phyloP scores from a whole-genome alignment of 2,888 invertebrate genomes.

The Eupithecia insigniata region DNA sequence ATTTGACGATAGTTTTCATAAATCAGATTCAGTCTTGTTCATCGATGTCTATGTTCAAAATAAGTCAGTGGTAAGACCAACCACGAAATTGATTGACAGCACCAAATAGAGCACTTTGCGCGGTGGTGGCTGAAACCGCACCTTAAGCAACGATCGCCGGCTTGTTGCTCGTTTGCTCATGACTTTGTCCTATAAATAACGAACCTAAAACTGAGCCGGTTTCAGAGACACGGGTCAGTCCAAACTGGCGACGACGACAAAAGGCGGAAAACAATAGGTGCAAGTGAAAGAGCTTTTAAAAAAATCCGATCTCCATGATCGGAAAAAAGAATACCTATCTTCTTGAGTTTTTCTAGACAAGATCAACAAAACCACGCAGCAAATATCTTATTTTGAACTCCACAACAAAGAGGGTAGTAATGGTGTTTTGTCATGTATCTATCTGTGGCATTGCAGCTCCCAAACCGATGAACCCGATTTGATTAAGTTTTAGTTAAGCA shows the following conservation, averaged over 20 bases:
- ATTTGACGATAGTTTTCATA: not conserved
- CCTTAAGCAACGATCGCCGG: not conserved
- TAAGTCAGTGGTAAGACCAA: not conserved
- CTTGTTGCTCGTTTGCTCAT: not conserved
- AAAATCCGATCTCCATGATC: conserved; percentile 21
- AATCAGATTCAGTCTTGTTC: not conserved
- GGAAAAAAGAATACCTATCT: not conserved
- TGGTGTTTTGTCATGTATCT: no score
- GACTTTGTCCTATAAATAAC: conserved; percentile 15
- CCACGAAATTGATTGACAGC: not conserved
- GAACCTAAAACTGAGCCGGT: conserved; percentile 18
- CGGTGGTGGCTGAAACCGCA: no score
- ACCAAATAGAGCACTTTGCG: no score
- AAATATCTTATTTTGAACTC: no score
- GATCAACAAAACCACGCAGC: not conserved
- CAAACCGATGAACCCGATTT: no score
- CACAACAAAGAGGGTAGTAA: no score
- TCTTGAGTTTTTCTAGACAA: not conserved
- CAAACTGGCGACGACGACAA: conserved; percentile 26
- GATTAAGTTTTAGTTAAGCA: no score
- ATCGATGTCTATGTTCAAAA: not conserved
- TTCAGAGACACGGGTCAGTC: conserved; percentile 23
- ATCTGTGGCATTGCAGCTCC: no score
- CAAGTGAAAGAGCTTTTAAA: conserved; percentile 22
- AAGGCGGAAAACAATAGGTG: conserved; percentile 34